These are phyloP conservation scores for Steinernema carpocapsae DNA, from an alignment of 2,888 invertebrate species.

Conservation along the genomic window DNA sequence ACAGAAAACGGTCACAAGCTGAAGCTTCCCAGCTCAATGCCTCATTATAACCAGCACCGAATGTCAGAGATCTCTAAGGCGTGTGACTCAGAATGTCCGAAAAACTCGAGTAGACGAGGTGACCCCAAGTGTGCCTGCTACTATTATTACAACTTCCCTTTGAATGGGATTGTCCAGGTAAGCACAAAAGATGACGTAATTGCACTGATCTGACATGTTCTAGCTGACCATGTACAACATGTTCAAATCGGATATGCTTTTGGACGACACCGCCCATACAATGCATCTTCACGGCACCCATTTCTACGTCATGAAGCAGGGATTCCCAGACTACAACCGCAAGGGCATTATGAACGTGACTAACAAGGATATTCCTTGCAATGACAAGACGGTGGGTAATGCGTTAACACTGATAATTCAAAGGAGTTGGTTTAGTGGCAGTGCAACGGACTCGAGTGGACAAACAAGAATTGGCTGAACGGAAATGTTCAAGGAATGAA, in stretches of 20 bases:
- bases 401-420: background rate
- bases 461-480: slow-evolving; percentile 44
- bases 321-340: slow-evolving; percentile 53
- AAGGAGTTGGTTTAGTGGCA: slow-evolving; percentile 32
- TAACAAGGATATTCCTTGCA: slow-evolving; percentile 56
- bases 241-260: slow-evolving; percentile 47
- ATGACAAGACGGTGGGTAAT: slow-evolving; percentile 42
- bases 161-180: slow-evolving; percentile 56
- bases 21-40: slow-evolving; percentile 58
- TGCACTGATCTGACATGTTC: background rate
- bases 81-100: slow-evolving; percentile 41
- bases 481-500: slow-evolving; percentile 55
- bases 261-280: slow-evolving; percentile 53
- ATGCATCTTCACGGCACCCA: slow-evolving; percentile 59
- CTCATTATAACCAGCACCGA: slow-evolving; percentile 56
- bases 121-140: slow-evolving; percentile 55
- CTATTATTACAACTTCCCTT: slow-evolving; percentile 53
- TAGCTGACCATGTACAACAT: slow-evolving; percentile 57
- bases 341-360: slow-evolving; percentile 51
- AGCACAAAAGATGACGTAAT: background rate
- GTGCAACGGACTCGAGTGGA: slow-evolving; percentile 50
- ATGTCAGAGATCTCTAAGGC: slow-evolving; percentile 50
- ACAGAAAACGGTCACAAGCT: slow-evolving; percentile 62
- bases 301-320: slow-evolving; percentile 59
- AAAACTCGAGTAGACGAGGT: slow-evolving; percentile 41